Percentiles rank a stretch among this genome's conserved stretches.
phyloP scores from a whole-genome alignment of 2,888 invertebrate genomes.

The Andrena haemorrhoa region DNA sequence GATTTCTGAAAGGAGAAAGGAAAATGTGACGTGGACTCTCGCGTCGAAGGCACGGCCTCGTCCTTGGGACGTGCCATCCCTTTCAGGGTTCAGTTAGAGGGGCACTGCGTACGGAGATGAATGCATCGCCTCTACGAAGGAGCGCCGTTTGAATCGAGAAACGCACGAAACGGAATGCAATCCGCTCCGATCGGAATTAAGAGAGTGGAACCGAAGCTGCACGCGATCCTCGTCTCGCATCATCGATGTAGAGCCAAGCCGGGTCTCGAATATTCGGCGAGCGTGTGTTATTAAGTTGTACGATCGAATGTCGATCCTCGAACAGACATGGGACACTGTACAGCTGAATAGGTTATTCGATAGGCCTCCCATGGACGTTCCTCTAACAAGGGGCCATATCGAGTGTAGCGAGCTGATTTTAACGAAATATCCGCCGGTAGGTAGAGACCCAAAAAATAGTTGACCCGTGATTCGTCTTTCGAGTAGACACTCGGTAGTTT shows the following conservation, averaged over 20 bases:
- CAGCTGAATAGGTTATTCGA: conserved; percentile 10
- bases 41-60: neutral
- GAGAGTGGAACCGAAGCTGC: conserved; percentile 14
- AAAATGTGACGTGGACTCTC: neutral
- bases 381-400: neutral
- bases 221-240: neutral
- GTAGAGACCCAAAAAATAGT: too few species aligned
- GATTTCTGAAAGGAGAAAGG: conserved; percentile 34
- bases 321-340: neutral
- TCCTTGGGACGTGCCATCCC: conserved; percentile 16
- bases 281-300: neutral
- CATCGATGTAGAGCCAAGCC: neutral
- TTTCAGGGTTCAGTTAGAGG: conserved; percentile 16
- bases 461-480: too few species aligned
- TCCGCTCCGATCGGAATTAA: conserved; percentile 40
- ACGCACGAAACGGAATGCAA: conserved; percentile 15
- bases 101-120: conserved; percentile 8
- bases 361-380: neutral
- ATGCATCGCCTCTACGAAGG: conserved; percentile 5
- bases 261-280: neutral
- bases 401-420: too few species aligned
- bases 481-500: too few species aligned
- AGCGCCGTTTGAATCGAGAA: conserved; percentile 19
- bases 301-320: conserved; percentile 18
- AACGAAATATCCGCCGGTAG: too few species aligned